Conservation (phyloP, 2,888 invertebrate species). For the Serripes groenlandicus region DNA sequence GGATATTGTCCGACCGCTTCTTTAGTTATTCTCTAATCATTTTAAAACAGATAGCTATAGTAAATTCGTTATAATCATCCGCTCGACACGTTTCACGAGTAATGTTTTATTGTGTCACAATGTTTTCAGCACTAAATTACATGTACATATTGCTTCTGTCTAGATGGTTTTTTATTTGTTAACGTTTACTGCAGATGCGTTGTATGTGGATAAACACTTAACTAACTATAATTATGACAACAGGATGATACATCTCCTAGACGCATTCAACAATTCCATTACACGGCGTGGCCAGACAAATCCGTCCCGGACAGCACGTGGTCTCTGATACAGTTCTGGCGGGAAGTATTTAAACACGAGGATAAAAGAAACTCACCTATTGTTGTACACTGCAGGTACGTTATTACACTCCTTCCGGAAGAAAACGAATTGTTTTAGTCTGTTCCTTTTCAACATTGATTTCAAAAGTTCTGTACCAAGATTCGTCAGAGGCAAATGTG, state of each 20-base stretch:
- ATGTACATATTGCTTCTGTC: no score
- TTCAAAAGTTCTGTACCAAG: background rate
- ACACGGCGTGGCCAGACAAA: constrained; percentile 33
- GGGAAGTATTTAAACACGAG: background rate
- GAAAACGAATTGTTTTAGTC: background rate
- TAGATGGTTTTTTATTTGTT: no score
- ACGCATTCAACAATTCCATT: constrained; percentile 7
- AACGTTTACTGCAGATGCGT: no score
- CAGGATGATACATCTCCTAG: background rate
- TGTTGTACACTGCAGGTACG: constrained; percentile 27
- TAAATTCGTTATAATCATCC: no score
- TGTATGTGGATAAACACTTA: no score
- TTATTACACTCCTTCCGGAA: background rate
- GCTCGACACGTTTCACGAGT: no score
- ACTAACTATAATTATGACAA: background rate
- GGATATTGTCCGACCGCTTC: no score
- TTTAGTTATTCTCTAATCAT: no score
- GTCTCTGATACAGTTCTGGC: constrained; percentile 28
- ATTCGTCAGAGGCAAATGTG: background rate
- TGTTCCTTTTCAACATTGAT: background rate
- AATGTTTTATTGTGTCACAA: no score
- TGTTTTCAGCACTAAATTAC: no score
- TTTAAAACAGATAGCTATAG: no score
- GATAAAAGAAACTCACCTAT: background rate
- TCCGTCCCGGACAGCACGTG: constrained; percentile 25